Base-by-base conservation (phyloP, 1,140 invertebrate species). In the Cydia amplana region DNA sequence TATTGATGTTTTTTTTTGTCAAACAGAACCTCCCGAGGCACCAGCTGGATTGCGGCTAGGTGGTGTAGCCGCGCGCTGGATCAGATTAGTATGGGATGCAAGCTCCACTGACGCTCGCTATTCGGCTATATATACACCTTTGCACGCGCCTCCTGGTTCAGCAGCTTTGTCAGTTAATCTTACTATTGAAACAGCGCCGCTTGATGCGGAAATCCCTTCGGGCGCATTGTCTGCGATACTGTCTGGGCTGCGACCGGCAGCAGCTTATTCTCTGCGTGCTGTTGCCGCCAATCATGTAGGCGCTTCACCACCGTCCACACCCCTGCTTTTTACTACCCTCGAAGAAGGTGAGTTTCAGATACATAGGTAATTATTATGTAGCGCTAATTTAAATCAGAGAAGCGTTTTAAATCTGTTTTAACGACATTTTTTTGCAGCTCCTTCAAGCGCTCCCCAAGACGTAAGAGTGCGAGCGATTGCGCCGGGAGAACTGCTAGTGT, bases 231-330 rank as follows among this genome's bases (percentile, higher is more conserved):
- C 77, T 77, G 1, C 84, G 82, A 2, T 87, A 88, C 73, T 83
- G 85, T 75, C 83, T 7, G 89, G 87, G 2, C 75, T 83, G 40
- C 75, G 76, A 2, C 79, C 82, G 12, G 82, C 80, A 20, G 73
- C 82, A 20, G 74, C 80, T 2, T 97, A 97, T 79, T 93, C 94
- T 32, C 92, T 97, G 74, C 90, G 96, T 3, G 90, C 97, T 28
- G 91, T 95, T 60, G 96, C 96, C 3, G 93, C 95, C 73, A 97
- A 97, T 87, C 94, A 95, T 67, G 94, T 96, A 10, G 96, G 96
- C 25, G 89, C 94, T 20, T 96, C 97, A 46, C 92, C 94, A 18
- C 95, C 95, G 0, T 96, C 96, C 18, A 93, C 95, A 16, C 91
- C 94, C 0, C 92, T 96, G 1, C 93, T 94, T 12, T 95, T 96